Percentiles rank a stretch among this genome's conserved stretches.
Conservation (phyloP, 2,113 vertebrate genomes). For the Danionella cerebrum region DNA sequence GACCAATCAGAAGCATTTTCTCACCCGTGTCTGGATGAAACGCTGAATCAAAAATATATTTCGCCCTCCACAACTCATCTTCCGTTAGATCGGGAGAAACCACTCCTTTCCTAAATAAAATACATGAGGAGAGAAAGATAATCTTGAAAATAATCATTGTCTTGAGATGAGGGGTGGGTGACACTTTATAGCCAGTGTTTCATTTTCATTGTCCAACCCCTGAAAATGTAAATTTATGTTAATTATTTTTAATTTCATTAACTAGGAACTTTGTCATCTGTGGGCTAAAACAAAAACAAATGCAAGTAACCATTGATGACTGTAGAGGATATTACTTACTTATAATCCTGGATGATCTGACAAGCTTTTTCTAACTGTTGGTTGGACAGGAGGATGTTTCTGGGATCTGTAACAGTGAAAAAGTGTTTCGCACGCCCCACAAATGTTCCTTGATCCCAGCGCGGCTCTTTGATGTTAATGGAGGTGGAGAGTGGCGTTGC, state of each 20-base stretch:
- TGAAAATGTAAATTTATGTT: no score
- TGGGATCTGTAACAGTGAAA: conserved; percentile 94
- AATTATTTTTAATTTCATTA: no score
- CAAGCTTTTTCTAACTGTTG: conserved; percentile 76
- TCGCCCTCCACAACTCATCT: conserved; percentile 91
- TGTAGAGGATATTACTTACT: conserved; percentile 65
- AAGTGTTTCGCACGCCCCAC: conserved; percentile 87
- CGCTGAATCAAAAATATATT: conserved; percentile 93
- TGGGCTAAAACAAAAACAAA: background rate
- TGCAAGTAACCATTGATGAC: no score
- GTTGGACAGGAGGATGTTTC: conserved; percentile 85
- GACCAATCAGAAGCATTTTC: conserved; percentile 94
- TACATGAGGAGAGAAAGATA: no score
- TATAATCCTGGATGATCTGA: conserved; percentile 85
- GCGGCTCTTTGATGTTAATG: conserved; percentile 92
- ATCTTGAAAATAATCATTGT: no score
- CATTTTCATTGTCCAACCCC: no score
- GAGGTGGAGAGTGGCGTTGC: conserved; percentile 75
- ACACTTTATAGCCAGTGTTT: no score
- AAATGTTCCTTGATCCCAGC: conserved; percentile 95
- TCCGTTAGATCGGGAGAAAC: conserved; percentile 83
- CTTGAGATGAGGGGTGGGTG: no score
- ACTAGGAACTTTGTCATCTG: no score
- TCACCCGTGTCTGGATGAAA: conserved; percentile 97
- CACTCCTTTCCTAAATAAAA: conserved; percentile 84